A percentile compares a stretch with the other conserved stretches of the same genome.
phyloP scores from a whole-genome alignment of 2,888 invertebrate genomes.

The Xestobium rufovillosum region DNA sequence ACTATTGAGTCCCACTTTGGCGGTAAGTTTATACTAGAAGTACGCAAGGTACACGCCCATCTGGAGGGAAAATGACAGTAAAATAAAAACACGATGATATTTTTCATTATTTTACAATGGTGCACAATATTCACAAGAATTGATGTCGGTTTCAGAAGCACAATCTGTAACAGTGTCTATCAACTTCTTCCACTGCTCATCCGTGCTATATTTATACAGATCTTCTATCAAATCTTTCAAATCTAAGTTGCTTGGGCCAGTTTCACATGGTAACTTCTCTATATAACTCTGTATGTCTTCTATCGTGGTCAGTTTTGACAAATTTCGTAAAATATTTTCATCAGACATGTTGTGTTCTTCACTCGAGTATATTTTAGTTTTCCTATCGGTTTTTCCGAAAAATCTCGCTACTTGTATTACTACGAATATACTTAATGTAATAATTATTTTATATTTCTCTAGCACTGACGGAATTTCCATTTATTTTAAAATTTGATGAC shows the following conservation, averaged over 20 bases:
- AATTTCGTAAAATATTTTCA: slow-evolving; percentile 23
- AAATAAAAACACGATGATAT: too few relatives aligned
- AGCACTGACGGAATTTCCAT: not conserved
- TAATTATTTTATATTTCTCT: not conserved
- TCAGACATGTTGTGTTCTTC: slow-evolving; percentile 17
- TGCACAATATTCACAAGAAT: too few relatives aligned
- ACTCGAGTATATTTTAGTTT: slow-evolving; percentile 22
- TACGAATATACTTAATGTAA: not conserved
- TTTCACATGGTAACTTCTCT: slow-evolving; percentile 32
- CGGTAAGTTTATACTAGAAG: too few relatives aligned
- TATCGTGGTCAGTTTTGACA: slow-evolving; percentile 22
- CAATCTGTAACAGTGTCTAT: slow-evolving; percentile 32
- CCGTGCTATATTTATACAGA: slow-evolving; percentile 32
- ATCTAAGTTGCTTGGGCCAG: slow-evolving; percentile 23
- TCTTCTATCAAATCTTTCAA: slow-evolving; percentile 32
- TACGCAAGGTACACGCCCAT: too few relatives aligned
- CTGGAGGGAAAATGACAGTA: too few relatives aligned
- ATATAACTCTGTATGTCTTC: slow-evolving; percentile 33
- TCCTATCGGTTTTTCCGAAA: too few relatives aligned
- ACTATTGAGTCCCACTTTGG: too few relatives aligned
- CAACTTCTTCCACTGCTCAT: slow-evolving; percentile 34
- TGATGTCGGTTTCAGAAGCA: too few relatives aligned
- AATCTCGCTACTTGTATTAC: too few relatives aligned
- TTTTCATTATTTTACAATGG: too few relatives aligned
- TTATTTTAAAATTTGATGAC: too few relatives aligned